Evolutionary conservation across 2,113 vertebrate genomes (phyloP), one percentile per base, ranked within the genome.

Genomic region (Passer montanus): DNA sequence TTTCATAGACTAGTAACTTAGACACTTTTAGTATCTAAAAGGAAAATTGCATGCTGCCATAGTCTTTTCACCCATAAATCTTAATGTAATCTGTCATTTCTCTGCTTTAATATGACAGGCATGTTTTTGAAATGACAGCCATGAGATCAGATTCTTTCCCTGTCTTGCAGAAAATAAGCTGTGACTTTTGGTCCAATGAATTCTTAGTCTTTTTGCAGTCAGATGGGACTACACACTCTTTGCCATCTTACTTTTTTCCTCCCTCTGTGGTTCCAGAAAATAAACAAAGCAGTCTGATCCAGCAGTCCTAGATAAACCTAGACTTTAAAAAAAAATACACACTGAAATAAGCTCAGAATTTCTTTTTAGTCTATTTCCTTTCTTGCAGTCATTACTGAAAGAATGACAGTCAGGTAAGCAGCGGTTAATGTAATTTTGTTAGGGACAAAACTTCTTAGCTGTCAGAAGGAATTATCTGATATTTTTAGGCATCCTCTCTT

Each of bases 71-170:
- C n/a, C 50, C 41, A 27, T 89, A 74, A 73, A 81, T 73, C 33
- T 90, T 88, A 69, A 88, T 46, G 24, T 74, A 88, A 58, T 62
- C 43, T 90, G 68, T 90, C n/a, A 92, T 91, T 86, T 89, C 37
- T 74, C 28, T 80, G 31, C 55, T 83, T 88, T 80, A 83, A 92
- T 86, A 28, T 69, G 72, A 84, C 59, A 92, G 31, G 37, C 30
- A 39, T 89, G 37, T 69, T 84, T 70, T 62, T 84, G 46, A 92
- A 92, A 84, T 80, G 68, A 66, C 68, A 84, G 28, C 59, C 44
- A 46, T 77, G 64, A 89, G 43, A 91, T 89, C 28, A 83, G 15
- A 44, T 74, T 90, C 23, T 80, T 39, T 88, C 19, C 17, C 47
- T 1, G 5, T 53, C 83, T 90, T 76, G 72, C 53, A 77, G 76